These are phyloP conservation scores for Scaptomyza reducta DNA, from an alignment of 2,888 invertebrate genomes.

Conservation along the genomic window DNA sequence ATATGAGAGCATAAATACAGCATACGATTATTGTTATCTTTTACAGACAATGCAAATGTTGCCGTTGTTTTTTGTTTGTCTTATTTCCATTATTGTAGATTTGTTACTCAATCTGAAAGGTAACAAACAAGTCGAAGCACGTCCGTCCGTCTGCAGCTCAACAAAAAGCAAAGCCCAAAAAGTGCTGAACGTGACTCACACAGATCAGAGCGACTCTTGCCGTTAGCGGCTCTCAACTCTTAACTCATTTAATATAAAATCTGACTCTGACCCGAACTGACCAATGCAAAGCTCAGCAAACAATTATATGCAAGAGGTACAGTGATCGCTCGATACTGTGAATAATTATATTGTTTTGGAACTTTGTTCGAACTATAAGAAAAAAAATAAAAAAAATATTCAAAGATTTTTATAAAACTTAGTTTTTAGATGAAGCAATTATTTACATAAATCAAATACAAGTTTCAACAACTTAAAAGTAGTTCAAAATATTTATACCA, in stretches of 20 bases:
- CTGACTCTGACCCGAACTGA: constrained; percentile 7
- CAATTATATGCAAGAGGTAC: not conserved
- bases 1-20: constrained; percentile 6
- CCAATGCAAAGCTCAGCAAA: constrained; percentile 19
- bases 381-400: not conserved
- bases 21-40: constrained; percentile 23
- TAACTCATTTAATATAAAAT: not conserved
- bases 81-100: constrained; percentile 3
- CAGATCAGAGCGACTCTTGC: not conserved
- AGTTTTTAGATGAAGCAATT: not conserved
- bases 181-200: constrained; percentile 41
- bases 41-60: constrained; percentile 29
- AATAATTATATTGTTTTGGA: no score
- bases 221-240: constrained; percentile 14
- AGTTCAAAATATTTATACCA: no score
- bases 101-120: constrained; percentile 28
- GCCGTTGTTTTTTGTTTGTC: constrained; percentile 8
- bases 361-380: not conserved
- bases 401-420: no score
- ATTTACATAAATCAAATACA: not conserved
- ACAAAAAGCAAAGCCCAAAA: constrained; percentile 23
- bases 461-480: no score
- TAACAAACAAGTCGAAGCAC: constrained; percentile 15
- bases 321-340: not conserved
- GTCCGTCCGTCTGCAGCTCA: not conserved